Conservation (phyloP, 1,140 invertebrate genomes). For the Sweltsa coloradensis region DNA sequence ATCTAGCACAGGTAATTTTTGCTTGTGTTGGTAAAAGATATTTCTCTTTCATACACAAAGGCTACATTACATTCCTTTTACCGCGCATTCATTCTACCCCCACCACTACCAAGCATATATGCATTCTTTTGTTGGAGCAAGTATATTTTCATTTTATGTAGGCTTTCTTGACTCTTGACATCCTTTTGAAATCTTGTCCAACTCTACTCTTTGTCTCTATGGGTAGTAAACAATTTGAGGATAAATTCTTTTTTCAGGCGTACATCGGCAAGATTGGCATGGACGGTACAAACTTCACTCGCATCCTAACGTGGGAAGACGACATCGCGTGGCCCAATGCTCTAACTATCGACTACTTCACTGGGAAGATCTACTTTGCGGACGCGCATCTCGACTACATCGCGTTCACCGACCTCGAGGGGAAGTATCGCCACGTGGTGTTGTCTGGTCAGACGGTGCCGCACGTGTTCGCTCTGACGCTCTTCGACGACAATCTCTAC, state of each 20-base stretch:
- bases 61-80: not conserved
- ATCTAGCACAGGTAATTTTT: not conserved
- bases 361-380: conserved; percentile 89
- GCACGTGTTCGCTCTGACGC: conserved; percentile 85
- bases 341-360: conserved; percentile 92
- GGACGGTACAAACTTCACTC: conserved; percentile 86
- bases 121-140: not conserved
- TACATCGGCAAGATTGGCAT: conserved; percentile 97
- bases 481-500: conserved; percentile 91
- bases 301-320: conserved; percentile 82
- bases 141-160: not conserved
- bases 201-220: not conserved
- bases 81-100: not conserved
- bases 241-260: conserved; percentile 41
- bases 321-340: conserved; percentile 98
- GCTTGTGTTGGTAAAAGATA: not conserved
- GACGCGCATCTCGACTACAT: conserved; percentile 98
- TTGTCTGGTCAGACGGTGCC: conserved; percentile 69
- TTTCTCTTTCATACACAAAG: not conserved
- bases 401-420: conserved; percentile 84
- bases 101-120: not conserved
- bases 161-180: not conserved
- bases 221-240: not conserved
- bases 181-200: not conserved
- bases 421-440: conserved; percentile 69